phyloP scores from a whole-genome alignment of 1,140 invertebrate genomes.

The Plutomurus gul region DNA sequence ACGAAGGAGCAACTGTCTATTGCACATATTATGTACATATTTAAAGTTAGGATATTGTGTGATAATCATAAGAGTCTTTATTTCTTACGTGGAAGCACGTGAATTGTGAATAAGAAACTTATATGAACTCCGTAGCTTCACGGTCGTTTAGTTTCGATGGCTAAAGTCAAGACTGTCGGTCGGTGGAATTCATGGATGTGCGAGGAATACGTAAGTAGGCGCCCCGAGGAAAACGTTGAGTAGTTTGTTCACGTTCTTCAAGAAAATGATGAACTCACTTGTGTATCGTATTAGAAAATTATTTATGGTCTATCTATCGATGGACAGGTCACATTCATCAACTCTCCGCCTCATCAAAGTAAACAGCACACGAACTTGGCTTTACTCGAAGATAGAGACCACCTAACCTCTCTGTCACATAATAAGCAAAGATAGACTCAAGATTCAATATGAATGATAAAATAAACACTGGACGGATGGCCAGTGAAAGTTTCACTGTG shows the following conservation, averaged over 20 bases:
- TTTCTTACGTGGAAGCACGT: not conserved
- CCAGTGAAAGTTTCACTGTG: conserved; percentile 14
- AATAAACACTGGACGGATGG: not conserved
- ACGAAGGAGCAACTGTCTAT: too few relatives aligned
- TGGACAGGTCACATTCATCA: conserved; percentile 42
- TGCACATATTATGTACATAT: too few relatives aligned
- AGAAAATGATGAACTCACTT: conserved; percentile 39
- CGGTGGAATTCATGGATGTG: conserved; percentile 25
- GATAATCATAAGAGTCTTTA: not conserved
- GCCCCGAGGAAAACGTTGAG: conserved; percentile 39
- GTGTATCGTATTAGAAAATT: conserved; percentile 42
- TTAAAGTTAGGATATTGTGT: too few relatives aligned
- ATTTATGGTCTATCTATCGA: conserved; percentile 42
- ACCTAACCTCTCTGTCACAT: conserved; percentile 20
- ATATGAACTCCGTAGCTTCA: conserved; percentile 23
- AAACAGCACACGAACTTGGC: conserved; percentile 38
- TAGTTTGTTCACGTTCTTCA: conserved; percentile 36
- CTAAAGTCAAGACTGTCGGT: not conserved
- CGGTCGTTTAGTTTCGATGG: not conserved
- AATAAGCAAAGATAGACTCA: not conserved
- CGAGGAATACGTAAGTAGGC: conserved; percentile 28
- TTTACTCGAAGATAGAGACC: not conserved
- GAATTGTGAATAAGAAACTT: conserved; percentile 18
- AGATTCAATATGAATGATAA: not conserved
- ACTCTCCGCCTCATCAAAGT: conserved; percentile 42